These are phyloP conservation scores for Thyatira batis DNA, from an alignment of 2,888 invertebrate genomes.

Conservation along the genomic window DNA sequence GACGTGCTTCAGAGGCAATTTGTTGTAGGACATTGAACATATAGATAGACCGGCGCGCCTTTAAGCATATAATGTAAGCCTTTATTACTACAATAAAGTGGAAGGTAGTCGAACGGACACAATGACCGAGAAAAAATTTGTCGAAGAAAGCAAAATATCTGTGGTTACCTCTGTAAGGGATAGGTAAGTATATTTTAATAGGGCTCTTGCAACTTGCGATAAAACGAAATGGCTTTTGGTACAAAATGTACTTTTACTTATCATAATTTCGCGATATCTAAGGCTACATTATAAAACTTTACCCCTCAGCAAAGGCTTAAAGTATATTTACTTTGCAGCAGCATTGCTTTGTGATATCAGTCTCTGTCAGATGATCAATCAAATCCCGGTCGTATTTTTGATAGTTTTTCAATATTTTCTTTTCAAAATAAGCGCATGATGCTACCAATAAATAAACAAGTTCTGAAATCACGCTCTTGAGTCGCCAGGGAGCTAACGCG, in stretches of 20 bases:
- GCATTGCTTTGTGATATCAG: too few relatives aligned
- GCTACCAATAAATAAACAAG: neutral
- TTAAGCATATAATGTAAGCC: conserved; percentile 32
- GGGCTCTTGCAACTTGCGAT: neutral
- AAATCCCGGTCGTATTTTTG: too few relatives aligned
- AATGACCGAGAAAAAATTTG: conserved; percentile 26
- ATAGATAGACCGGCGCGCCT: conserved; percentile 25
- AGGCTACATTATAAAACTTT: too few relatives aligned
- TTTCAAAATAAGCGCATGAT: neutral
- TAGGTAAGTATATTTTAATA: conserved; percentile 11
- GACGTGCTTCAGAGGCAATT: conserved; percentile 13
- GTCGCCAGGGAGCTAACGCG: conserved; percentile 3
- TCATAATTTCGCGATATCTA: too few relatives aligned
- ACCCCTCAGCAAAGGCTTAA: too few relatives aligned
- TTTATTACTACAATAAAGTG: conserved; percentile 38
- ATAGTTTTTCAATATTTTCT: neutral
- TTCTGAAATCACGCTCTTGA: neutral
- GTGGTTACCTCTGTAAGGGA: conserved; percentile 23
- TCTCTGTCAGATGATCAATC: too few relatives aligned
- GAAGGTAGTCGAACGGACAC: conserved; percentile 23
- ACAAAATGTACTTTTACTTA: too few relatives aligned
- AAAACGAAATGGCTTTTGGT: too few relatives aligned
- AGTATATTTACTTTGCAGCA: too few relatives aligned
- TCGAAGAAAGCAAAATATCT: conserved; percentile 28
- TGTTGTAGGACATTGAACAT: conserved; percentile 27